phyloP scores from a whole-genome alignment of 2,888 invertebrate species.

The Catocala nupta region DNA sequence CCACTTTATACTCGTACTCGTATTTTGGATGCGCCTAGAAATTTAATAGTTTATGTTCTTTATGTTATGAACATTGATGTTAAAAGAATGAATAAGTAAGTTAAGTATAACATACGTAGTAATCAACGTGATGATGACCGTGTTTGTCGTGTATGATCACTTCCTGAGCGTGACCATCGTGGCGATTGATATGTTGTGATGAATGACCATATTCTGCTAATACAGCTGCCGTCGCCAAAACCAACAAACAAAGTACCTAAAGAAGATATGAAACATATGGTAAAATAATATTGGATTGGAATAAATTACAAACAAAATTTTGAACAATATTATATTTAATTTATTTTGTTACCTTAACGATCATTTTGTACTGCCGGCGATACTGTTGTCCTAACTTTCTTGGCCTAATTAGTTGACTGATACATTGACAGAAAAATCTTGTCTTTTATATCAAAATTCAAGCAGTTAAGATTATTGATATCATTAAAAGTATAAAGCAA shows the following conservation, averaged over 20 bases:
- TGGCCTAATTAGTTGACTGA: slow-evolving; percentile 27
- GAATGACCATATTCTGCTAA: slow-evolving; percentile 67
- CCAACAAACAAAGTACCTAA: slow-evolving; percentile 52
- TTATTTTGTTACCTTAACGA: slow-evolving; percentile 18
- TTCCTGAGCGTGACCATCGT: slow-evolving; percentile 33
- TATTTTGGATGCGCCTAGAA: slow-evolving; percentile 58
- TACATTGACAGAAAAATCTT: slow-evolving; percentile 34
- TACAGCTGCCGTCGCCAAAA: slow-evolving; percentile 45
- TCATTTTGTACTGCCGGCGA: slow-evolving; percentile 16
- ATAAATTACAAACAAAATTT: no score
- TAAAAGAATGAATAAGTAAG: not conserved
- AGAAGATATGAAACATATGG: not conserved
- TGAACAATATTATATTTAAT: not conserved
- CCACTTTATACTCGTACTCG: slow-evolving; percentile 75
- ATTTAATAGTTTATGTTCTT: not conserved
- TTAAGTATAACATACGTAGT: slow-evolving; percentile 44
- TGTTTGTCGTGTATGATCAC: slow-evolving; percentile 35
- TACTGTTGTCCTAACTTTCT: slow-evolving; percentile 3
- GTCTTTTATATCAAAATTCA: slow-evolving; percentile 30
- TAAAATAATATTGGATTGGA: no score
- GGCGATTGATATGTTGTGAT: slow-evolving; percentile 62
- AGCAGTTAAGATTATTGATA: slow-evolving; percentile 15
- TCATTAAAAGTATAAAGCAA: slow-evolving; percentile 24
- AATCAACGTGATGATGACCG: slow-evolving; percentile 47
- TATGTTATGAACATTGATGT: no score